Percentiles rank a stretch among this genome's conserved stretches.
Conservation (phyloP, 2,888 invertebrate genomes). For the Pristionchus fissidentatus region DNA sequence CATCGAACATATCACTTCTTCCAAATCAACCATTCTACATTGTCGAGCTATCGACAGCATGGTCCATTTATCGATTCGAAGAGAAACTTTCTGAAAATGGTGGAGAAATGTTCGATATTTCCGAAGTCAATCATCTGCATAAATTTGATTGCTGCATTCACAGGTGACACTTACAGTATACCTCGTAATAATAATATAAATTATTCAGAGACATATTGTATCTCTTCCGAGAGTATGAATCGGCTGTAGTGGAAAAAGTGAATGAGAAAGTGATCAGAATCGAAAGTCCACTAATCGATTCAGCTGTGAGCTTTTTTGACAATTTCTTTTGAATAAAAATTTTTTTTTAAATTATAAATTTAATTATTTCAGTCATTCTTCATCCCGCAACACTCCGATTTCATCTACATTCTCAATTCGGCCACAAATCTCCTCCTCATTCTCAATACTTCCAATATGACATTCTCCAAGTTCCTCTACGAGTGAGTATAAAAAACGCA, state of each 20-base stretch:
- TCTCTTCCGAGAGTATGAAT: constrained; percentile 8
- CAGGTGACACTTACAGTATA: no score
- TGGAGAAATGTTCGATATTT: constrained; percentile 8
- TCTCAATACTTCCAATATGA: neutral
- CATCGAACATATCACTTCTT: constrained; percentile 13
- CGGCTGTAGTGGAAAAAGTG: neutral
- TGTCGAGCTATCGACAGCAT: neutral
- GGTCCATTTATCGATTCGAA: constrained; percentile 10
- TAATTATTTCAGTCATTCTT: neutral
- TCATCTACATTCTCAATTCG: constrained; percentile 29
- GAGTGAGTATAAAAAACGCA: no score
- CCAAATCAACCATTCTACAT: neutral
- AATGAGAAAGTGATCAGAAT: constrained; percentile 18
- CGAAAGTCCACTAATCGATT: neutral
- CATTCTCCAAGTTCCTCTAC: neutral
- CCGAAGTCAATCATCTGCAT: neutral
- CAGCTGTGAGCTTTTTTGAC: neutral
- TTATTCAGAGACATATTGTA: neutral
- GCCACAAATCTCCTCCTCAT: constrained; percentile 3
- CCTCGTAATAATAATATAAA: no score
- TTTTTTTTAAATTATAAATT: no score
- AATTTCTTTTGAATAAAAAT: neutral
- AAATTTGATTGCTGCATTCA: neutral
- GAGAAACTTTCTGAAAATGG: neutral
- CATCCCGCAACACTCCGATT: constrained; percentile 20